phyloP scores from a whole-genome alignment of 1,140 invertebrate genomes.

The Drosophila busckii region DNA sequence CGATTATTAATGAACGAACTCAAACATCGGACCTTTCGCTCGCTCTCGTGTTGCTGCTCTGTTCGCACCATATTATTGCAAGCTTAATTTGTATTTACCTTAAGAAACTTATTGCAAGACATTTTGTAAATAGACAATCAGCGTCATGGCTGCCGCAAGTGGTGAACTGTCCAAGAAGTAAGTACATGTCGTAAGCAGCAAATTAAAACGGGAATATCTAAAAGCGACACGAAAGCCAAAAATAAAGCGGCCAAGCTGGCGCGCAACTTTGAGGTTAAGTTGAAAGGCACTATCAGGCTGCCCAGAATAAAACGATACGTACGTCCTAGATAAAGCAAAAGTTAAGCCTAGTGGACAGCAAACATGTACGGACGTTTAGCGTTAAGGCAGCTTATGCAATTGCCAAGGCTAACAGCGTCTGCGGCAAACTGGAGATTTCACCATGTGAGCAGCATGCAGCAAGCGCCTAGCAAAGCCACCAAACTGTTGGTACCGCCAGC shows the following conservation, averaged over 20 bases:
- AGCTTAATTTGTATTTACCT: slow-evolving; percentile 11
- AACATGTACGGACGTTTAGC: slow-evolving; percentile 31
- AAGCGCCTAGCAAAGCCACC: slow-evolving; percentile 62
- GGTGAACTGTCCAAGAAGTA: slow-evolving; percentile 76
- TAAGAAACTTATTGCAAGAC: not conserved
- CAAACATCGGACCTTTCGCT: no score
- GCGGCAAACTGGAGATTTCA: slow-evolving; percentile 2
- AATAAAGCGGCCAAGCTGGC: slow-evolving; percentile 18
- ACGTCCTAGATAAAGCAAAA: slow-evolving; percentile 7
- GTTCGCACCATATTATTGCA: no score
- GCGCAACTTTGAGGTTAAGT: slow-evolving; percentile 58
- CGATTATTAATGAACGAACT: no score
- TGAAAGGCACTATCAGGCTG: slow-evolving; percentile 25
- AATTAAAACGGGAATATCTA: not conserved
- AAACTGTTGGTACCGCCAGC: slow-evolving; percentile 58
- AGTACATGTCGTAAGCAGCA: slow-evolving; percentile 23
- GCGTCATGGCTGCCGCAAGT: slow-evolving; percentile 63
- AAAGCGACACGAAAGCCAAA: not conserved
- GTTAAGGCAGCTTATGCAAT: slow-evolving; percentile 15
- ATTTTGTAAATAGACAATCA: slow-evolving; percentile 6
- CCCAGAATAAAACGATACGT: slow-evolving; percentile 1
- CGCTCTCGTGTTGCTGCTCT: no score
- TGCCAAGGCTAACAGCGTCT: not conserved
- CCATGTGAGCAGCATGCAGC: slow-evolving; percentile 38
- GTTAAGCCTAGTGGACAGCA: not conserved